phyloP scores from a whole-genome alignment of 64 coral and sea anemone genomes.

The Astreopora myriophthalma region DNA sequence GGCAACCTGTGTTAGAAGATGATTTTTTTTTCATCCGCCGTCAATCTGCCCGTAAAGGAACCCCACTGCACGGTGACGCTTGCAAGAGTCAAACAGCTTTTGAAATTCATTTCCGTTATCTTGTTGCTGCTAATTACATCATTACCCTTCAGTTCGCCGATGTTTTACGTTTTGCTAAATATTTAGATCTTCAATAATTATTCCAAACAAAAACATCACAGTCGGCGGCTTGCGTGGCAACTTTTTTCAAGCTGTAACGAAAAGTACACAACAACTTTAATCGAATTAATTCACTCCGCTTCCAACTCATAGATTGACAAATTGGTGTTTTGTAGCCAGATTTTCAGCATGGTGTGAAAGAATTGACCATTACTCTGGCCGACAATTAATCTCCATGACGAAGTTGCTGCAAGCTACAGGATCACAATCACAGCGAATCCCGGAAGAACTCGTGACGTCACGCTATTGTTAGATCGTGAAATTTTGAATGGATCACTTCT shows the following conservation, averaged over 20 bases:
- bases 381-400: background rate
- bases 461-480: background rate
- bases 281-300: background rate
- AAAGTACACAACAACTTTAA: background rate
- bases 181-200: background rate
- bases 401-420: background rate
- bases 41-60: no score
- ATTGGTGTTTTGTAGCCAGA: background rate
- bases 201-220: background rate
- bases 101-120: background rate
- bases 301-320: background rate
- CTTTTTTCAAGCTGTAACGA: background rate
- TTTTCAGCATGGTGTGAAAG: background rate
- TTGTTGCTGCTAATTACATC: background rate
- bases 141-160: background rate
- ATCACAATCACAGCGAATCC: background rate
- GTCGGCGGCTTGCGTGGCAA: no score
- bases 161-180: background rate
- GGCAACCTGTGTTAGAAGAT: no score
- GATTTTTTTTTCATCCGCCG: no score
- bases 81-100: no score
- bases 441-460: constrained; percentile 43
- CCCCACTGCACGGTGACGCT: no score
- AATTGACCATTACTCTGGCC: background rate
- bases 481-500: background rate